phyloP scores from a whole-genome alignment of 2,113 vertebrate species.

The Aegithalos caudatus region DNA sequence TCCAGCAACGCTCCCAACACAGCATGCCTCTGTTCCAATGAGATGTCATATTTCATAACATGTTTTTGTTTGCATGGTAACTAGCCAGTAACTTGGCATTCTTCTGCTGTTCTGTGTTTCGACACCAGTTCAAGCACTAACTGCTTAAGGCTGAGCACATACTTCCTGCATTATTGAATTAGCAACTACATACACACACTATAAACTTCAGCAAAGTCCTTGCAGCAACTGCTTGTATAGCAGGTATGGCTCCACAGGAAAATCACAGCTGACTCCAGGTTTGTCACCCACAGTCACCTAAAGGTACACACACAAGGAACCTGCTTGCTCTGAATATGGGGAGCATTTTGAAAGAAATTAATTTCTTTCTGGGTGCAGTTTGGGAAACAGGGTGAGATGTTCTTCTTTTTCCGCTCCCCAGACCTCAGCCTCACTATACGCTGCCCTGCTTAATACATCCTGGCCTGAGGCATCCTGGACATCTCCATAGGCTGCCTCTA shows the following conservation, averaged over 20 bases:
- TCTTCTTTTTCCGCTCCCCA: neutral
- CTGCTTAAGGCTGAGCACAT: neutral
- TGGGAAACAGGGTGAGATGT: neutral
- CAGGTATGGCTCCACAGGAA: neutral
- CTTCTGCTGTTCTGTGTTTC: neutral
- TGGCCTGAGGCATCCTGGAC: neutral
- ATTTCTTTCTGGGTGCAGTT: neutral
- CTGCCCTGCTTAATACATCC: neutral
- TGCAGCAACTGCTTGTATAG: neutral
- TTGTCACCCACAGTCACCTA: neutral
- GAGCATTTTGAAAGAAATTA: neutral
- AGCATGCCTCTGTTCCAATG: neutral
- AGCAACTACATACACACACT: neutral
- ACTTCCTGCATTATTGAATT: neutral
- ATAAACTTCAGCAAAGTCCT: neutral
- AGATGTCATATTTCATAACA: constrained; percentile 42
- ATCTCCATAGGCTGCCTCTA: neutral
- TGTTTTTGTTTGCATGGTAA: constrained; percentile 62
- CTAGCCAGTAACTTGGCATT: constrained; percentile 45
- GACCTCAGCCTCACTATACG: neutral
- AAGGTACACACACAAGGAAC: neutral
- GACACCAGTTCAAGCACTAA: neutral
- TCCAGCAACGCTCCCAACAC: constrained; percentile 1
- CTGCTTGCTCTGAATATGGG: neutral
- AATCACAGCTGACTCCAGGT: neutral